Conservation (phyloP, 92 coral and sea anemone species). For the Umimayanthus chanpuru region DNA sequence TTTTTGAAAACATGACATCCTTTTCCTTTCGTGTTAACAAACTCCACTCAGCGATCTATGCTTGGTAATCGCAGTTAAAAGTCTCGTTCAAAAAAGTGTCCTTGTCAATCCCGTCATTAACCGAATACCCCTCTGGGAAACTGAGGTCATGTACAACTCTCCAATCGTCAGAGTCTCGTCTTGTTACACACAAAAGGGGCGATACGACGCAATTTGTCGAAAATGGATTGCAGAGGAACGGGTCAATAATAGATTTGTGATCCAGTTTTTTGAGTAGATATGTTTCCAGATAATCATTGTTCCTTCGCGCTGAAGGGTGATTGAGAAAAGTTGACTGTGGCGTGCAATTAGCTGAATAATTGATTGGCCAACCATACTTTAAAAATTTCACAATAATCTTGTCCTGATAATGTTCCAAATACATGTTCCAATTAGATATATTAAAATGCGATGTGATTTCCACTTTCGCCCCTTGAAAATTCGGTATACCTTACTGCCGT, state of each 20-base stretch:
- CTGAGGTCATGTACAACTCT: conserved; percentile 60
- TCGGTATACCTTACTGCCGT: conserved; percentile 27
- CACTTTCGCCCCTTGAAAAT: conserved; percentile 53
- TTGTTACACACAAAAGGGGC: conserved; percentile 56
- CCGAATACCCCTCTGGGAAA: conserved; percentile 49
- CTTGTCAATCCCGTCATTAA: conserved; percentile 57
- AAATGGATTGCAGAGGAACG: conserved; percentile 53
- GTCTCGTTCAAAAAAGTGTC: conserved; percentile 52
- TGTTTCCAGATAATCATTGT: conserved; percentile 39
- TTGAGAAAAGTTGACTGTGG: conserved; percentile 41
- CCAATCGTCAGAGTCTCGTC: conserved; percentile 46
- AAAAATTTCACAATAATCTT: conserved; percentile 42
- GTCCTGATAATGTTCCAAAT: neutral
- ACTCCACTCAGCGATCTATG: neutral
- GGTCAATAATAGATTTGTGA: conserved; percentile 51
- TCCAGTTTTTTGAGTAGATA: conserved; percentile 47
- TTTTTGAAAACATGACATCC: conserved; percentile 56
- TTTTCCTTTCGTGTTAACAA: conserved; percentile 46
- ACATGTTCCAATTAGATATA: too few species aligned
- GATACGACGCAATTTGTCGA: conserved; percentile 47
- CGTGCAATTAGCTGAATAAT: conserved; percentile 12
- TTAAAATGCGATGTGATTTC: neutral
- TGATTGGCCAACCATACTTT: conserved; percentile 55
- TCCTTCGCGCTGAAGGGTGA: conserved; percentile 52
- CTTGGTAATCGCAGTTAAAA: conserved; percentile 53